phyloP scores from a whole-genome alignment of 2,888 invertebrate species.

The Epinotia brunnichana region DNA sequence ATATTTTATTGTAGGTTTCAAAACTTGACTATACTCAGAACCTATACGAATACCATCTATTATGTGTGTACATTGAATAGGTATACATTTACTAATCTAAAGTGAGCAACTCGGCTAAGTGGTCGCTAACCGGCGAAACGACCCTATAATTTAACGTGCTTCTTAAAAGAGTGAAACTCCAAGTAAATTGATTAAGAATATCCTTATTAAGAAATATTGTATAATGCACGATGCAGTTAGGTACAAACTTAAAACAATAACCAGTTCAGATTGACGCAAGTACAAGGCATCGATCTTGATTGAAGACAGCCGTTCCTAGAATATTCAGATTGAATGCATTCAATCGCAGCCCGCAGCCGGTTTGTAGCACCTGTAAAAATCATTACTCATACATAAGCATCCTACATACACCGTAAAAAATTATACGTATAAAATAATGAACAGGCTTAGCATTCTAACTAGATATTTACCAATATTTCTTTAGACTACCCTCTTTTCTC shows the following conservation, averaged over 20 bases:
- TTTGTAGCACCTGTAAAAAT: conserved; percentile 18
- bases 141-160: neutral
- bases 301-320: conserved; percentile 41
- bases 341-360: conserved; percentile 34
- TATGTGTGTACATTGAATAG: too few relatives aligned
- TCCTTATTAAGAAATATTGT: conserved; percentile 16
- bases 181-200: conserved; percentile 1
- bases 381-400: neutral
- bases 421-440: neutral
- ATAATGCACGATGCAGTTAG: neutral
- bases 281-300: conserved; percentile 46
- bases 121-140: too few relatives aligned
- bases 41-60: too few relatives aligned
- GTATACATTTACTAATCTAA: too few relatives aligned
- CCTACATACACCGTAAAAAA: neutral
- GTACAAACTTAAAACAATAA: conserved; percentile 42
- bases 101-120: too few relatives aligned
- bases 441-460: neutral
- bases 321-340: conserved; percentile 39
- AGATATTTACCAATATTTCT: neutral
- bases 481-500: conserved; percentile 2
- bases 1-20: too few relatives aligned
- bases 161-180: conserved; percentile 7
- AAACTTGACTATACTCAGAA: too few relatives aligned
- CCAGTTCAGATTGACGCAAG: conserved; percentile 44